Evolutionary conservation across 2,113 vertebrate genomes (phyloP), one percentile per base, ranked within the genome.

Genomic region (Rynchops niger): DNA sequence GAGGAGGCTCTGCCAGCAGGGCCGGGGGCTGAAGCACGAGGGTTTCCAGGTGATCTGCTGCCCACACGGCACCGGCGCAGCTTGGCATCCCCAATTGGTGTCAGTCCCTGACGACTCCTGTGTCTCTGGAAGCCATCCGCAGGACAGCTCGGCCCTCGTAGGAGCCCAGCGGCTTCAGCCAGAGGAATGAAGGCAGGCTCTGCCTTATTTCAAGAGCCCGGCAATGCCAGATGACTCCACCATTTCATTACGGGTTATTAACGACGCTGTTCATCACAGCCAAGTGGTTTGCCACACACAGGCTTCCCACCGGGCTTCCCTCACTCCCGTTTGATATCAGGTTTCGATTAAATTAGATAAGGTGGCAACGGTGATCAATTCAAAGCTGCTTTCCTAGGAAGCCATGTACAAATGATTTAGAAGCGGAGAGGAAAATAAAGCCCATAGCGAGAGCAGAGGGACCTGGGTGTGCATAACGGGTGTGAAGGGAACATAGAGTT

Each of bases 31-130:
- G 9, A 45, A 79, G 79, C 61, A 45, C 0, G 0, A 23, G 22
- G 23, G 19, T 36, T 40, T 50, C 12, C 1, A 2, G 47, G 22
- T 63, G 29, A 77, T 82, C 70, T 84, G 63, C 81, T 77, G 32
- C 77, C 42, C 1, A 0, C 2, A 9, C 38, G 5, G 70, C 4
- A 1, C 15, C 1, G 15, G 78, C 62, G 17, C 32, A 47, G 77
- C 63, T 34, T 2, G 6, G 47, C 21, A 49, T 12, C 47, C 47
- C 70, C 1, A 0, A 47, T 0, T 0, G 17, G 8, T 55, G 42
- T 47, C 81, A 61, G 36, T 42, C 50, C 9, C 8, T 4, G 5
- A 15, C 0, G 0, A 40, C 6, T 29, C 79, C 38, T 36, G 7
- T 85, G 21, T 47, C 36, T 30, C 73, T 18, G 4, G 21, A 59